Evolutionary conservation across 2,888 invertebrate species (phyloP).

Genomic region (Ophion costatus): DNA sequence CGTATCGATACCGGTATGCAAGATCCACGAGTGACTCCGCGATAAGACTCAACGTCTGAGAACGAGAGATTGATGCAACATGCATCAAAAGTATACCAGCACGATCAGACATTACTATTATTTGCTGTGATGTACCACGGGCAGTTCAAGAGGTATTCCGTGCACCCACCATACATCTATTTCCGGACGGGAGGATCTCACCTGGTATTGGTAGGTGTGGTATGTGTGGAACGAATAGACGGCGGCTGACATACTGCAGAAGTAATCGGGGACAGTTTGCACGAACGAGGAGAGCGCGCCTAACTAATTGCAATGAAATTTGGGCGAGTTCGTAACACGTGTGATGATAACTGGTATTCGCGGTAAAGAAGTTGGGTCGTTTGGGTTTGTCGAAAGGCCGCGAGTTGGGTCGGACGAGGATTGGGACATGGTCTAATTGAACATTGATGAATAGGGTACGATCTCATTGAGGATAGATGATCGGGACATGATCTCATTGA

Average conservation of each 20-base stretch:
- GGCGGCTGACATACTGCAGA: background rate
- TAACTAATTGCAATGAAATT: background rate
- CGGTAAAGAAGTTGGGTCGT: background rate
- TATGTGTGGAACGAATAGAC: slow-evolving; percentile 11
- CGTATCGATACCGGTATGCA: slow-evolving; percentile 27
- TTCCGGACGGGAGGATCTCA: background rate
- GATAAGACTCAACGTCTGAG: slow-evolving; percentile 26
- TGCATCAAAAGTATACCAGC: slow-evolving; percentile 16
- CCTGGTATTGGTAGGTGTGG: too few relatives aligned
- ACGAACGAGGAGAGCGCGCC: background rate
- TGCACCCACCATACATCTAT: background rate
- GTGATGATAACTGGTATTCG: background rate
- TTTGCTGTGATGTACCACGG: background rate
- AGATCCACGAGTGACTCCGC: slow-evolving; percentile 15
- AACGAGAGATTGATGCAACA: slow-evolving; percentile 31
- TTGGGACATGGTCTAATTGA: too few relatives aligned
- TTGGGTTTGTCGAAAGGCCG: too few relatives aligned
- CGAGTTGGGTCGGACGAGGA: too few relatives aligned
- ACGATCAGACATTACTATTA: background rate
- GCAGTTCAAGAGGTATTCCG: background rate
- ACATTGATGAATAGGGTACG: too few relatives aligned
- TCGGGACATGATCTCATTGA: too few relatives aligned
- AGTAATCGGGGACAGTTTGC: background rate
- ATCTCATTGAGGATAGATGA: too few relatives aligned
- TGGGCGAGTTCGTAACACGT: background rate